Evolutionary conservation across 2,888 invertebrate species (phyloP).

Genomic region (Cataglyphis albicans): DNA sequence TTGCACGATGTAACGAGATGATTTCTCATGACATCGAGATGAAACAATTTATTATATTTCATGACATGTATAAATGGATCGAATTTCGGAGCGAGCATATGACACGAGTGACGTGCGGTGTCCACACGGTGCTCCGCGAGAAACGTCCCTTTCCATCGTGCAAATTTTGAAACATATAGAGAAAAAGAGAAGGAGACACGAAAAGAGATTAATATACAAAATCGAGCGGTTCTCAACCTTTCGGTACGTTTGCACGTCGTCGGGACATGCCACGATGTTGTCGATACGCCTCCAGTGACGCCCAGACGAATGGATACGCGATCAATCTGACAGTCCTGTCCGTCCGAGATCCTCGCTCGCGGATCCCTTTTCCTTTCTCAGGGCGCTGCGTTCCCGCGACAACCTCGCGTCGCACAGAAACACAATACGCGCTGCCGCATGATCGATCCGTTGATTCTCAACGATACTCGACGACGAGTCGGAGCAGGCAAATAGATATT

Average conservation of each 20-base stretch:
- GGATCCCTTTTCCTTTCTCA: neutral
- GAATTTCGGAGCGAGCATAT: conserved; percentile 1
- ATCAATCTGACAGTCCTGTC: conserved; percentile 7
- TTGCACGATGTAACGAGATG: neutral
- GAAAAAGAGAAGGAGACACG: conserved; percentile 36
- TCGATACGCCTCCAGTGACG: conserved; percentile 77
- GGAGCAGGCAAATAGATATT: conserved; percentile 4
- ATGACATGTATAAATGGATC: neutral
- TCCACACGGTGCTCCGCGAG: neutral
- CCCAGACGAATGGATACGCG: conserved; percentile 69
- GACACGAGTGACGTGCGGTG: conserved; percentile 21
- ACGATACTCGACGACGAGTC: conserved; percentile 5
- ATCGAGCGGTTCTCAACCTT: conserved; percentile 81
- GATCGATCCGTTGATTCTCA: conserved; percentile 42
- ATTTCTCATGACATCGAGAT: neutral
- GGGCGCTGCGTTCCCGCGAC: conserved; percentile 14
- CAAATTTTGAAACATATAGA: conserved; percentile 4
- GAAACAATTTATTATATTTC: neutral
- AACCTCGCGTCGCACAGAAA: conserved; percentile 12
- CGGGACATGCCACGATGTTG: conserved; percentile 74
- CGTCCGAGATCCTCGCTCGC: neutral
- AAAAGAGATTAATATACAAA: conserved; percentile 70
- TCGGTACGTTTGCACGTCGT: conserved; percentile 62
- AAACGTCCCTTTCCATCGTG: conserved; percentile 45
- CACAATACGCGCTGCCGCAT: conserved; percentile 50